Percentiles rank a stretch among this genome's conserved stretches.
phyloP scores from a whole-genome alignment of 2,888 invertebrate species.

The Plusia festucae region DNA sequence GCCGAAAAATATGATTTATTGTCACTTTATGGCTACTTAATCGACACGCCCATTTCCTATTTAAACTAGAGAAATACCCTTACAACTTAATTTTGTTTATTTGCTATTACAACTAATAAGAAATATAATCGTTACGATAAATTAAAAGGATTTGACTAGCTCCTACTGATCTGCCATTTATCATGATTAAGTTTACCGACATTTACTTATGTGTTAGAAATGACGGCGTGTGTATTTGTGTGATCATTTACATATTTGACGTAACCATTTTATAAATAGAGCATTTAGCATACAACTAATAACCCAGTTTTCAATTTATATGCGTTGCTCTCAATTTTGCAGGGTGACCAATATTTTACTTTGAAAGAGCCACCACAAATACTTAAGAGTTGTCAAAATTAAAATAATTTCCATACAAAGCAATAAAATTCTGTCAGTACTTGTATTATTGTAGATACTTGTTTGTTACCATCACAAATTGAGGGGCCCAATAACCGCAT shows the following conservation, averaged over 20 bases:
- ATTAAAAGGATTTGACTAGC: slow-evolving; percentile 67
- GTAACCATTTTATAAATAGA: slow-evolving; percentile 47
- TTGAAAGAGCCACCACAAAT: background rate
- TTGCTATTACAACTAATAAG: slow-evolving; percentile 49
- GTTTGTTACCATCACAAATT: slow-evolving; percentile 32
- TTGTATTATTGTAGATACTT: slow-evolving; percentile 2
- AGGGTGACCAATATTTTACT: slow-evolving; percentile 13
- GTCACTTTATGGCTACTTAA: slow-evolving; percentile 59
- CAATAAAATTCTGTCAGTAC: background rate
- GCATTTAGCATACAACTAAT: slow-evolving; percentile 48
- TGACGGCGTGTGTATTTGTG: slow-evolving; percentile 64
- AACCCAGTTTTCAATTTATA: slow-evolving; percentile 12
- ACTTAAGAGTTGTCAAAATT: background rate
- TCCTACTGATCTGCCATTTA: slow-evolving; percentile 71
- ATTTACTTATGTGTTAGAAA: slow-evolving; percentile 65
- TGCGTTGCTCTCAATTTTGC: background rate
- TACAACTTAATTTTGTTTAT: slow-evolving; percentile 65
- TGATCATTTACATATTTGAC: slow-evolving; percentile 45
- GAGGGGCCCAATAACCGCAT: slow-evolving; percentile 34
- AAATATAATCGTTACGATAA: slow-evolving; percentile 65
- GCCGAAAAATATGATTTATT: slow-evolving; percentile 66
- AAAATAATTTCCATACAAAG: background rate
- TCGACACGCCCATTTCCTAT: slow-evolving; percentile 62
- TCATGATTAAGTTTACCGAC: slow-evolving; percentile 76
- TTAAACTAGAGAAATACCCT: slow-evolving; percentile 56